Evolutionary conservation across 2,113 vertebrate species (phyloP).

Genomic region (Laterallus jamaicensis): DNA sequence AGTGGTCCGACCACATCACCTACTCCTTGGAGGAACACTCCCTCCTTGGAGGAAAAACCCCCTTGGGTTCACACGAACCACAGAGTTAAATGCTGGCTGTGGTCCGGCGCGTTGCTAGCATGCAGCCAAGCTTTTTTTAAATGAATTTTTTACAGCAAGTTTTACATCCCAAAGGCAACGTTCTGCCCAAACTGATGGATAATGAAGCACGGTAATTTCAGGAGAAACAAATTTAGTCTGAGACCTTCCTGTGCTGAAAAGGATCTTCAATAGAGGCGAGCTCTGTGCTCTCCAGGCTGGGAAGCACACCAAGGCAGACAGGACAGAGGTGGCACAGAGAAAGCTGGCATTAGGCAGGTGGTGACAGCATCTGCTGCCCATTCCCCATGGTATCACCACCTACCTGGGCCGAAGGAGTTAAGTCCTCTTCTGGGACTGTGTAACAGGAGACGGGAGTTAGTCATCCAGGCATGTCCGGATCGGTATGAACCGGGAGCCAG

Average conservation of each 20-base stretch:
- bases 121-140: not conserved
- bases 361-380: fast-evolving
- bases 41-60: not conserved
- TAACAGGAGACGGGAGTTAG: conserved; percentile 36
- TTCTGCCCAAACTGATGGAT: not conserved
- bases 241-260: not conserved
- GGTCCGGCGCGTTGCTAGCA: fast-evolving
- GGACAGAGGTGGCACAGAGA: not conserved
- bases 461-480: conserved; percentile 57
- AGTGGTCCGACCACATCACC: not conserved
- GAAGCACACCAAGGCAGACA: not conserved
- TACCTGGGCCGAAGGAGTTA: conserved; percentile 40
- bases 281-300: not conserved
- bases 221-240: not conserved
- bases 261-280: fast-evolving
- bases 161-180: not conserved
- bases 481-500: not conserved
- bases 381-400: not conserved
- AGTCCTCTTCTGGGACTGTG: not conserved
- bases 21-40: not conserved
- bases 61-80: not conserved
- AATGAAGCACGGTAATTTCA: not conserved
- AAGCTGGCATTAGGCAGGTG: fast-evolving
- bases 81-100: not conserved
- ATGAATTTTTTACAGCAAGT: not conserved